Evolutionary conservation across 1,140 invertebrate genomes (phyloP).

Genomic region (Dinothrombium tinctorium): DNA sequence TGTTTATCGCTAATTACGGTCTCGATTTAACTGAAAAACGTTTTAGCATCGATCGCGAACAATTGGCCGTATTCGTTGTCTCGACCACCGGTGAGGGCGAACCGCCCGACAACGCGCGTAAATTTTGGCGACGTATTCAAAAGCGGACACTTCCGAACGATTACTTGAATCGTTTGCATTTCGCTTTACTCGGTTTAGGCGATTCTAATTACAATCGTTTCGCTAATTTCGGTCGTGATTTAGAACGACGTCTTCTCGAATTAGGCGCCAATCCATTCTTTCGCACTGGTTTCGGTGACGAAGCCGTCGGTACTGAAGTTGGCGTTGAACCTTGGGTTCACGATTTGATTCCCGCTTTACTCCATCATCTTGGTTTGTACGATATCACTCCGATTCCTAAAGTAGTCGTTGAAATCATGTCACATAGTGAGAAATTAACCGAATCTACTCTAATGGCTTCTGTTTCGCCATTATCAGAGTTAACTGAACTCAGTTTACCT

Average conservation of each 20-base stretch:
- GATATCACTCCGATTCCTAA: too few species aligned
- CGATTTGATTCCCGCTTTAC: constrained; percentile 22
- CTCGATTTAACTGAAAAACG: too few species aligned
- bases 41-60: too few species aligned
- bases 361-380: constrained; percentile 15
- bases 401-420: too few species aligned
- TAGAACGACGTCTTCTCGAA: constrained; percentile 23
- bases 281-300: constrained; percentile 27
- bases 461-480: not conserved
- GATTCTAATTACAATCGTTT: constrained; percentile 33
- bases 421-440: too few species aligned
- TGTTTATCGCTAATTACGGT: too few species aligned
- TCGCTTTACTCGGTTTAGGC: constrained; percentile 28
- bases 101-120: too few species aligned
- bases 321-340: constrained; percentile 30
- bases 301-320: constrained; percentile 27
- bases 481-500: not conserved
- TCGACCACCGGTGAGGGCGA: too few species aligned
- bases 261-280: constrained; percentile 25
- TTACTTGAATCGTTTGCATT: constrained; percentile 22
- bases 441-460: too few species aligned
- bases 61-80: too few species aligned
- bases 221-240: constrained; percentile 26
- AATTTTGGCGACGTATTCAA: too few species aligned
- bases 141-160: constrained; percentile 19